These are phyloP conservation scores for Montipora sp. DNA, from an alignment of 64 coral and sea anemone genomes.

Conservation along the genomic window DNA sequence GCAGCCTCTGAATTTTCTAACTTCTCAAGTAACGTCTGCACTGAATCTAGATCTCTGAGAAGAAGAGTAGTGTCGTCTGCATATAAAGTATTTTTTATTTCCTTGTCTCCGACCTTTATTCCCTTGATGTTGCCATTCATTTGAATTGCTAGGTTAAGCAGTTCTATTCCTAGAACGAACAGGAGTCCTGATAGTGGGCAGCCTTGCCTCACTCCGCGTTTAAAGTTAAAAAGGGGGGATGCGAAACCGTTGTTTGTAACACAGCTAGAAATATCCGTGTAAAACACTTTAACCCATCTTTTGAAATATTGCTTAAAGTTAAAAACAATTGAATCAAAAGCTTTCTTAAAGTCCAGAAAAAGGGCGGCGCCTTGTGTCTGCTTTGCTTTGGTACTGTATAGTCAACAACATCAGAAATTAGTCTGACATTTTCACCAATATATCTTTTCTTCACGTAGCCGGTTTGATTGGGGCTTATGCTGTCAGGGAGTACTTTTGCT, in stretches of 20 bases:
- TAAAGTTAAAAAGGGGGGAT: neutral
- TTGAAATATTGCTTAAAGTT: neutral
- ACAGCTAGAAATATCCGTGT: neutral
- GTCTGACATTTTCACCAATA: neutral
- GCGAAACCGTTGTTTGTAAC: neutral
- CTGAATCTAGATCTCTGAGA: conserved; percentile 1
- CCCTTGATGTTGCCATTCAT: conserved; percentile 6
- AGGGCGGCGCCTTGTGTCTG: neutral
- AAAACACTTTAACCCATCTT: neutral
- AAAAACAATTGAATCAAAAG: neutral
- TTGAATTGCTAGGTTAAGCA: neutral
- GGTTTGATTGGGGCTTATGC: neutral
- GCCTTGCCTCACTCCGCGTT: neutral
- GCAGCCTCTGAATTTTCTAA: conserved; percentile 27
- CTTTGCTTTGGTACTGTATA: neutral
- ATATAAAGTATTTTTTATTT: conserved; percentile 12
- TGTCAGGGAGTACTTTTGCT: neutral
- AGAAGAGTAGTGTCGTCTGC: conserved; percentile 21
- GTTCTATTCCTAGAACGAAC: neutral
- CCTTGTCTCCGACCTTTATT: conserved; percentile 8
- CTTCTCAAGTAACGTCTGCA: neutral
- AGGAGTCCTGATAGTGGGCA: neutral
- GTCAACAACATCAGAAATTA: neutral
- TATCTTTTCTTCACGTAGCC: neutral
- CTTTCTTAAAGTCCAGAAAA: neutral